These are phyloP conservation scores for Enteromius paludinosus DNA, from an alignment of 2,797 vertebrate genomes.

Conservation along the genomic window DNA sequence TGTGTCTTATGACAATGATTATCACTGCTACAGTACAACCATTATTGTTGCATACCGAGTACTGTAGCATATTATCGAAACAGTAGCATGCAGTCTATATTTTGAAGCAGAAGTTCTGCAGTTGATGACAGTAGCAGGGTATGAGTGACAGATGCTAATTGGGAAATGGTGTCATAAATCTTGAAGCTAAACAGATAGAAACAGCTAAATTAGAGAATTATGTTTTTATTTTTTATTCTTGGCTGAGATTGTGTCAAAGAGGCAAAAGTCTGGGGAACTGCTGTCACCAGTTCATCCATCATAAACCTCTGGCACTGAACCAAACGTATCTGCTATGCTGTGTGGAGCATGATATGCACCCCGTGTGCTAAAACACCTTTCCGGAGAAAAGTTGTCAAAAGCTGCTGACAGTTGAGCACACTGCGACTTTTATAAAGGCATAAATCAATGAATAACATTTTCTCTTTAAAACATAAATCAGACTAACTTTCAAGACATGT, in stretches of 20 bases:
- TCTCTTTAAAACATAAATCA: slow-evolving; percentile 1
- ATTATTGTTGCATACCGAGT: neutral
- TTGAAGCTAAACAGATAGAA: neutral
- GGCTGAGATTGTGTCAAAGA: neutral
- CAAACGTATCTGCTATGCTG: neutral
- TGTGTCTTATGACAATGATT: slow-evolving; percentile 1
- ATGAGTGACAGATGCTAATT: neutral
- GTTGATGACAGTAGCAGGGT: neutral
- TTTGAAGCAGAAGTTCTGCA: neutral
- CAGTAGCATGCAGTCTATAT: neutral
- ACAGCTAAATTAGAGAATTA: neutral
- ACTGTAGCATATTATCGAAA: neutral
- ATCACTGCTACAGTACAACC: neutral
- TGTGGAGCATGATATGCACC: neutral
- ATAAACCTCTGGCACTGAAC: neutral
- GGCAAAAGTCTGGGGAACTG: neutral
- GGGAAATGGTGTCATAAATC: neutral
- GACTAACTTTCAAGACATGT: neutral
- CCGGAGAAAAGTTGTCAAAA: neutral
- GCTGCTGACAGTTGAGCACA: neutral
- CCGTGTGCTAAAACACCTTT: neutral
- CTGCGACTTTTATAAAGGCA: neutral
- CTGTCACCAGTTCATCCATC: neutral
- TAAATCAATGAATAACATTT: neutral
- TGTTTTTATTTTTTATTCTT: neutral